phyloP scores from a whole-genome alignment of 2,888 invertebrate species.

The Tromatobia lineatoria region DNA sequence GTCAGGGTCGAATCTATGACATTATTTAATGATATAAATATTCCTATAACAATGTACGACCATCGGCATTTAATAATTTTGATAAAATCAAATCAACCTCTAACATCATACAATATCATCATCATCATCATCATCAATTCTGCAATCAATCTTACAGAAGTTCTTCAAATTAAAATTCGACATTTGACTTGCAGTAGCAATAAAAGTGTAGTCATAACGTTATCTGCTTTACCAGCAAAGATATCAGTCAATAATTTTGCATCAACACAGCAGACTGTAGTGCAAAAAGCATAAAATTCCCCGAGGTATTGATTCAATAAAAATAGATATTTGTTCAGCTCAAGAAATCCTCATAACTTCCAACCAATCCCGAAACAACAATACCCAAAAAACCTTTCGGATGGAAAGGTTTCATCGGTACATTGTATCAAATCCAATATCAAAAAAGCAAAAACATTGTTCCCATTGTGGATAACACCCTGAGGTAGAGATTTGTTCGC shows the following conservation, averaged over 20 bases:
- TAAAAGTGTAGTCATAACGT: neutral
- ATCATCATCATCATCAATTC: no score
- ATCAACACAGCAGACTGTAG: neutral
- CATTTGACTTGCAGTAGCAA: neutral
- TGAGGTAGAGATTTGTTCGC: constrained; percentile 10
- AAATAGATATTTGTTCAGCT: neutral
- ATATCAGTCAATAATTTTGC: neutral
- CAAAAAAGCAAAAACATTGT: neutral
- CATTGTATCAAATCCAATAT: neutral
- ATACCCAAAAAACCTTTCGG: neutral
- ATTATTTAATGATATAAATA: no score
- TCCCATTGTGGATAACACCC: constrained; percentile 20
- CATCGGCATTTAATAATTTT: no score
- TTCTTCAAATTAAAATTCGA: neutral
- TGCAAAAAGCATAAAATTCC: neutral
- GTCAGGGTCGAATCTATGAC: no score
- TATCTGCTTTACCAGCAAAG: neutral
- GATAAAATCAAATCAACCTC: no score
- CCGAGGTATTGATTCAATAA: neutral
- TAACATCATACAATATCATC: neutral
- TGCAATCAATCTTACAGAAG: neutral
- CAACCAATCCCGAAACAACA: neutral
- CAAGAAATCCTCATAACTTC: neutral
- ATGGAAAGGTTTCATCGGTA: neutral
- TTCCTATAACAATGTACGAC: no score